A percentile compares a stretch with the other conserved stretches of the same genome.
Conservation (phyloP, 2,888 invertebrate species). For the Apodemia mormo region DNA sequence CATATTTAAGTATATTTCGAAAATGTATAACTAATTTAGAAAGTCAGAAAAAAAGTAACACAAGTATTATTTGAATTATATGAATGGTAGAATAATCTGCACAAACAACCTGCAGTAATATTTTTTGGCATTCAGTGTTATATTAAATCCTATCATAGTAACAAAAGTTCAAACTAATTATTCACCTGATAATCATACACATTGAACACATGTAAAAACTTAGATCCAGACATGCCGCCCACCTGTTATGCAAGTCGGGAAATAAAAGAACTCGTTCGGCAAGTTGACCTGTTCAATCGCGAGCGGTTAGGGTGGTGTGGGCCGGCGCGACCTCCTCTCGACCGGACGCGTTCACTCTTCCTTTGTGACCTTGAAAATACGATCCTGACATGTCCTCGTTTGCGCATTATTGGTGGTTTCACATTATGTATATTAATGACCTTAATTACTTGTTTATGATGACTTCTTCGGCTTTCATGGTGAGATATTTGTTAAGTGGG, state of each 20-base stretch:
- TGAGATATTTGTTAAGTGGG: no score
- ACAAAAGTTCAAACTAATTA: constrained; percentile 21
- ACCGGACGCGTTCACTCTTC: constrained; percentile 63
- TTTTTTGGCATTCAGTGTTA: no score
- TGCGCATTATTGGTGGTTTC: constrained; percentile 22
- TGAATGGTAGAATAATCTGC: no score
- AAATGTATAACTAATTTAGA: no score
- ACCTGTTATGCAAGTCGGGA: constrained; percentile 46
- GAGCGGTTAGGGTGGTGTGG: constrained; percentile 53
- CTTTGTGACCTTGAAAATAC: constrained; percentile 65
- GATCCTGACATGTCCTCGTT: constrained; percentile 42
- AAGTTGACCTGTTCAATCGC: constrained; percentile 49
- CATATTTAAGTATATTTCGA: no score
- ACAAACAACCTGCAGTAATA: no score
- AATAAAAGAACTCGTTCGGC: constrained; percentile 60
- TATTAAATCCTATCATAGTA: no score
- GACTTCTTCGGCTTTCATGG: neutral
- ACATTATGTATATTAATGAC: neutral
- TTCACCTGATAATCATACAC: neutral
- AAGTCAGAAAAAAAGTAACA: no score
- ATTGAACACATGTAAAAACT: constrained; percentile 24
- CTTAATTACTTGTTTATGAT: neutral
- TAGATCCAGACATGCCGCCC: constrained; percentile 32
- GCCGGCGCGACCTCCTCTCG: constrained; percentile 68
- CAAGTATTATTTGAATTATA: no score